Evolutionary conservation across 2,888 invertebrate species (phyloP).

Genomic region (Mactromeris polynyma): DNA sequence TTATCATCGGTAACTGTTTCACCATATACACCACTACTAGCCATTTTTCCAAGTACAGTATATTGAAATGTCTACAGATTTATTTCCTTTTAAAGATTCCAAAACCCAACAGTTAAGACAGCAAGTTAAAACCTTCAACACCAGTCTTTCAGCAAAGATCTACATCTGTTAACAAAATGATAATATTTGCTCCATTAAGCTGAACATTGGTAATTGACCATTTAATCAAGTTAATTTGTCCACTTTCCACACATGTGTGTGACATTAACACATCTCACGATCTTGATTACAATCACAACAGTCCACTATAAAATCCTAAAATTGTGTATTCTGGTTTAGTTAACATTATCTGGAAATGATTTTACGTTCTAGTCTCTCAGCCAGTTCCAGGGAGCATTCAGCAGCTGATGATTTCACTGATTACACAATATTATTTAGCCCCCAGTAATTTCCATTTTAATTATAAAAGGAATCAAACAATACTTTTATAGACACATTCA

Average conservation of each 20-base stretch:
- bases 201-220: not conserved
- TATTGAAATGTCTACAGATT: too few relatives aligned
- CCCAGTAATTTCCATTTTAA: not conserved
- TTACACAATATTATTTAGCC: not conserved
- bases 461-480: not conserved
- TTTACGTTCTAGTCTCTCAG: not conserved
- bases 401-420: not conserved
- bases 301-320: not conserved
- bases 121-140: not conserved
- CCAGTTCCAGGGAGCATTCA: not conserved
- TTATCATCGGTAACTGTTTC: not conserved
- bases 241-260: not conserved
- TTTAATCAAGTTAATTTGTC: not conserved
- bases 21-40: not conserved
- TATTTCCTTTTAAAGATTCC: too few relatives aligned
- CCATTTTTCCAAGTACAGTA: not conserved
- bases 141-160: not conserved
- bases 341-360: not conserved
- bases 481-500: not conserved
- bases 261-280: not conserved
- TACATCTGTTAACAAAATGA: not conserved
- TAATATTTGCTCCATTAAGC: not conserved
- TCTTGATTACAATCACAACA: not conserved
- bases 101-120: not conserved
- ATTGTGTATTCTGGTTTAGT: not conserved